phyloP scores from a whole-genome alignment of 2,797 vertebrate species.

The Agapornis canus region DNA sequence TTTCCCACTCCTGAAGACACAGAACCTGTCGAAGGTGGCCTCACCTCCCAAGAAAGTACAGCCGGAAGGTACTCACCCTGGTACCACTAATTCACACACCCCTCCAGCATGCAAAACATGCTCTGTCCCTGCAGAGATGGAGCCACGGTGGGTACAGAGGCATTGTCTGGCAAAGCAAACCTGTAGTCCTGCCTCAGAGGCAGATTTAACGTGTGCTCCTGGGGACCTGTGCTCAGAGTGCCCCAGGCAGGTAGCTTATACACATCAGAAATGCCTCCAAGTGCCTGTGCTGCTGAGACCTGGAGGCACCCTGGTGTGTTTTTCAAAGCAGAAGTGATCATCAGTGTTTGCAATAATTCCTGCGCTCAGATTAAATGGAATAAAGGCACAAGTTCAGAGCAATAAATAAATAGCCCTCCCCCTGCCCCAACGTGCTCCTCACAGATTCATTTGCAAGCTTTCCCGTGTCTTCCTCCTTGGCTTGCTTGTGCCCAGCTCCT shows the following conservation, averaged over 20 bases:
- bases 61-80: not conserved
- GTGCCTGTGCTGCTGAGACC: not conserved
- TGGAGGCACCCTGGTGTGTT: not conserved
- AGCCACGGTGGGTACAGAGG: not conserved
- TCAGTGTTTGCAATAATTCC: slow-evolving; percentile 39
- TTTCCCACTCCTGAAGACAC: not conserved
- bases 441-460: not conserved
- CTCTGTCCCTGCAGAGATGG: rapidly evolving
- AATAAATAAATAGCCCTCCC: slow-evolving; percentile 70
- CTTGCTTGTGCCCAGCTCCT: slow-evolving; percentile 56
- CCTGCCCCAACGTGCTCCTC: not conserved
- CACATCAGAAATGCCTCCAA: slow-evolving; percentile 10
- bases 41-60: not conserved
- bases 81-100: not conserved
- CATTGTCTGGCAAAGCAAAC: not conserved
- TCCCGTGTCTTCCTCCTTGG: slow-evolving; percentile 25
- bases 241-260: not conserved
- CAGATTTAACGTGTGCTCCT: not conserved
- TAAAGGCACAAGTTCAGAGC: slow-evolving; percentile 38
- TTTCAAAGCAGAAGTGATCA: slow-evolving; percentile 30
- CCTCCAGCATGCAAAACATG: rapidly evolving
- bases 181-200: not conserved
- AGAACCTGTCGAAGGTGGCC: not conserved
- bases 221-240: not conserved
- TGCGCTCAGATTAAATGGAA: slow-evolving; percentile 69